Evolutionary conservation across 2,888 invertebrate genomes (phyloP), one percentile per base, ranked within the genome.

Genomic region (Drosophila nr. perissopoda): DNA sequence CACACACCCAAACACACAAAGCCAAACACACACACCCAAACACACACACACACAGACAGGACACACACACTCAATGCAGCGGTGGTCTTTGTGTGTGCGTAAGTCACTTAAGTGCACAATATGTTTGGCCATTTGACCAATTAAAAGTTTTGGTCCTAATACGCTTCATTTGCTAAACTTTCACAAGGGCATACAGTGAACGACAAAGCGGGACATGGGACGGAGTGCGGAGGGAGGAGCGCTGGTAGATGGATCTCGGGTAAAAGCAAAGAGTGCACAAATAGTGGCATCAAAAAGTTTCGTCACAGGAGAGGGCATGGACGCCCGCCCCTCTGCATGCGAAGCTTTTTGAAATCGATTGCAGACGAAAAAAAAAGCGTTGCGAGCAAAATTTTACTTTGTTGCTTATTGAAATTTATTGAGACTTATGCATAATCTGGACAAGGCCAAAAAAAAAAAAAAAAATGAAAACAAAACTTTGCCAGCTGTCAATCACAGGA

Each of bases 121-220:
- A 90, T 89, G 91, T 82, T 75, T 71, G 81, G 65, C 82, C 85
- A 88, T 88, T 90, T 84, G 91, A 90, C 83, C 91, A 91, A 91
- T 91, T 91, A 91, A 91, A 91, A 91, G 89, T 91, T 91, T 88
- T 82, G 69, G 71, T 67, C 81, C 80, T 89, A 89, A 90, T 90
- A 90, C 87, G 91, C 89, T 88, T 88, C 91, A 91, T 91, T 91
- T 91, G 87, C 71, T 70, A 84, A 91, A 89, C 80, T 91, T 91
- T 77, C 58, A 70, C 69, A 52, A 64, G 74, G 60, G 66, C 68
- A 62, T 63, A 16, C 54, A 70, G 29, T 27, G 54, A 65, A 36
- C 13, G 54, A 27, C 11, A 38, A 16, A 56, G 27, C 18, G 4
- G 2, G 2, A 0, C 3, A 38, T 21, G 46, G 2, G 0, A 13